These are phyloP conservation scores for Azemiops feae DNA, from an alignment of 2,113 vertebrate species.

Conservation along the genomic window DNA sequence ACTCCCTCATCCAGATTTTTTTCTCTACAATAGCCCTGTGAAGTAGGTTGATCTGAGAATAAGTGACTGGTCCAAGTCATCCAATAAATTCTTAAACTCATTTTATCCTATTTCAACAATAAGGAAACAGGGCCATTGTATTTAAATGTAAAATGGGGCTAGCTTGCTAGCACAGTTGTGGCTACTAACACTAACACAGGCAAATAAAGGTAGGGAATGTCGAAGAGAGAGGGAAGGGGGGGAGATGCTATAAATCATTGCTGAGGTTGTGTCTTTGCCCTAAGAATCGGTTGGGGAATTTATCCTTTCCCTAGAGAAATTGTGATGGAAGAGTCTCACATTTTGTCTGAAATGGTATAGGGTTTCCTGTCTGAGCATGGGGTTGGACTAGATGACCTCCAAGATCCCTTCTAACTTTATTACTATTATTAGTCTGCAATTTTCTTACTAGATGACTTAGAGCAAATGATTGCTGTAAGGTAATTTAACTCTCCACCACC, in stretches of 20 bases:
- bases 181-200: neutral
- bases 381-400: too few relatives aligned
- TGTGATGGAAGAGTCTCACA: neutral
- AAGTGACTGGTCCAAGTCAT: neutral
- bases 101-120: neutral
- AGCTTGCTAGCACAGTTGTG: neutral
- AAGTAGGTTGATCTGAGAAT: neutral
- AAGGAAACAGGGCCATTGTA: neutral
- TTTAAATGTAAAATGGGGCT: neutral
- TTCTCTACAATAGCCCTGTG: neutral
- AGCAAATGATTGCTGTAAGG: neutral
- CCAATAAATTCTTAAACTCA: neutral
- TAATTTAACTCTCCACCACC: neutral
- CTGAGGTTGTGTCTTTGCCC: neutral
- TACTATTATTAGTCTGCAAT: too few relatives aligned
- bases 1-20: neutral
- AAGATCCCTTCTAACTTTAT: too few relatives aligned
- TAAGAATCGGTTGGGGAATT: neutral
- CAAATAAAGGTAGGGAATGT: neutral
- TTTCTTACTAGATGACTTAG: neutral
- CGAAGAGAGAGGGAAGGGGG: neutral
- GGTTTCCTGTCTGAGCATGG: too few relatives aligned
- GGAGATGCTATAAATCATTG: neutral
- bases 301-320: neutral
- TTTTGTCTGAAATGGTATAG: too few relatives aligned